Evolutionary conservation across 2,113 vertebrate species (phyloP).

Genomic region (Dasyornis broadbenti): DNA sequence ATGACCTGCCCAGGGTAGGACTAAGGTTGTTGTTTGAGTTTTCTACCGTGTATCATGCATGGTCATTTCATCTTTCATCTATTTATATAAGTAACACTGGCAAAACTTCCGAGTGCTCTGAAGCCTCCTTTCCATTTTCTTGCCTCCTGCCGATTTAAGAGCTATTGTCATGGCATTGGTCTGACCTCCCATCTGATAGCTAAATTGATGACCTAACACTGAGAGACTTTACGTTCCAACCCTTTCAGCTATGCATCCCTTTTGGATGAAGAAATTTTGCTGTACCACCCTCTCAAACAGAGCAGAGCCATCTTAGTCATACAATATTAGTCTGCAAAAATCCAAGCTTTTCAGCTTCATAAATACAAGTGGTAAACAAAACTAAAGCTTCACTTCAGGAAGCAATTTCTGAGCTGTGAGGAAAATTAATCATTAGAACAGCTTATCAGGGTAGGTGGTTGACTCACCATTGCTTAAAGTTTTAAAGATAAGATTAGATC

Average conservation of each 20-base stretch:
- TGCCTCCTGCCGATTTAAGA: neutral
- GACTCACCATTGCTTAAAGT: conserved; percentile 54
- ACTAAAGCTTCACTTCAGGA: conserved; percentile 48
- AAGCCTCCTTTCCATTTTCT: neutral
- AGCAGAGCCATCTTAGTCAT: neutral
- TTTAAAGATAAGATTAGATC: conserved; percentile 53
- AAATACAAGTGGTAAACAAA: conserved; percentile 37
- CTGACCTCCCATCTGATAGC: neutral
- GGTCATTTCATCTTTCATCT: neutral
- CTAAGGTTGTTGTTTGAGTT: neutral
- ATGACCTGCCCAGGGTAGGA: neutral
- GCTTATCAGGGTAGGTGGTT: conserved; percentile 61
- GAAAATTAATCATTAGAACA: conserved; percentile 57
- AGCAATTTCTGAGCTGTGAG: conserved; percentile 46
- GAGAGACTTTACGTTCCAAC: neutral
- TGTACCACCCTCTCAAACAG: neutral
- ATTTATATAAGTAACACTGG: neutral
- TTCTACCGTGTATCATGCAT: neutral
- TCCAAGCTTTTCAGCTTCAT: neutral
- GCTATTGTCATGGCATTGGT: neutral
- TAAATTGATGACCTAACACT: neutral
- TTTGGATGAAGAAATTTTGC: neutral
- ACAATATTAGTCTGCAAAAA: neutral
- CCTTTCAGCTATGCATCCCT: neutral
- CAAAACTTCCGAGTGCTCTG: neutral